These are phyloP conservation scores for Armadillidium nasatum DNA, from an alignment of 1,140 invertebrate species.

Conservation along the genomic window DNA sequence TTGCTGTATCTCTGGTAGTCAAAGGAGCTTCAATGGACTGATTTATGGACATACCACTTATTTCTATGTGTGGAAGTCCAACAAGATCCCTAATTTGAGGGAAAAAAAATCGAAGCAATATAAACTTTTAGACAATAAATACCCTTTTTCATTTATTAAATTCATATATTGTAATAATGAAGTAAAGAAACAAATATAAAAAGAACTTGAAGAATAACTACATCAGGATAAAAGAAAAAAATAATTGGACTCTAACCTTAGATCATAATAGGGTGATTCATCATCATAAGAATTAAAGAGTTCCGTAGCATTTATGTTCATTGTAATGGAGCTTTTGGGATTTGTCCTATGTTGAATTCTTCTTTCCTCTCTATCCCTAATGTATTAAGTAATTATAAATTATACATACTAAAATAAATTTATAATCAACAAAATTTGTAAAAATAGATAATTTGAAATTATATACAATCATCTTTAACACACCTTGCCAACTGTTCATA, in stretches of 20 bases:
- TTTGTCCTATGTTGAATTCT: conserved; percentile 80
- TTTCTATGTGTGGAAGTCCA: conserved; percentile 70
- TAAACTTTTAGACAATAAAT: background rate
- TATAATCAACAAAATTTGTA: no score
- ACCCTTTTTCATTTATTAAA: no score
- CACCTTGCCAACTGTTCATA: conserved; percentile 73
- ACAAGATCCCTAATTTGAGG: conserved; percentile 45
- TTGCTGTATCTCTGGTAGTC: conserved; percentile 74
- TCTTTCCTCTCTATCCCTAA: conserved; percentile 70
- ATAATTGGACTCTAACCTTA: conserved; percentile 43
- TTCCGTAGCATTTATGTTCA: conserved; percentile 88
- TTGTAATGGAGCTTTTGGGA: conserved; percentile 77
- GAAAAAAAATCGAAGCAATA: background rate
- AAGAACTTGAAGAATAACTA: no score
- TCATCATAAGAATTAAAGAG: conserved; percentile 65
- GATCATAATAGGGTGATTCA: conserved; percentile 61
- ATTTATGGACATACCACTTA: conserved; percentile 82
- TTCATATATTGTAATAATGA: no score
- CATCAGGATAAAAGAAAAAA: no score
- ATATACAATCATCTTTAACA: no score
- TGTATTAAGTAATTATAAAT: no score
- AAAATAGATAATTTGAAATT: no score
- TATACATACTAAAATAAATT: no score
- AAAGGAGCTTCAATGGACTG: conserved; percentile 91
- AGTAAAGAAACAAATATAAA: no score